Base-by-base conservation (phyloP, 2,113 vertebrate species). In the Equus przewalskii region DNA sequence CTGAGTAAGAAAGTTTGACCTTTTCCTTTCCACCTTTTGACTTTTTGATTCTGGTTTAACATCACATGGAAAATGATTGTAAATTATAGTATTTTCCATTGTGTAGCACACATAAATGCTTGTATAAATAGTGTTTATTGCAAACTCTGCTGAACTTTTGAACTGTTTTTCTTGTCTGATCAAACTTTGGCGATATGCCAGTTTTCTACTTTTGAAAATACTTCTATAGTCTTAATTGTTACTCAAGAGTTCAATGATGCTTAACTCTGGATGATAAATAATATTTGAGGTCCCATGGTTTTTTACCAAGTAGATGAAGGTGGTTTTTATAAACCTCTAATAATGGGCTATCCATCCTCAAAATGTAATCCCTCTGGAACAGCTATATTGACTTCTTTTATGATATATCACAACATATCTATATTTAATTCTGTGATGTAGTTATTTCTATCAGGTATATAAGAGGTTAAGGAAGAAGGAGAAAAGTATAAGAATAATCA, bases 21-120 rank as follows among this genome's bases (percentile, higher is more conserved):
- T 91, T 97, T 87, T 64, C 11, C 69, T 93, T 88, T 82, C 46
- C 3, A 84, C 3, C 7, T 95, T 96, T 95, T 83, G 96, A 80
- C 73, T 60, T 94, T 93, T 95, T 82, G 18, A 82, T 79, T 96
- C 69, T 89, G 62, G 18, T 73, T 97, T 97, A 95, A 51, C 44
- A 88, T 87, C 51, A 85, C 24, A 54, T 21, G 79, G 60, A 92
- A 67, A 87, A 95, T 89, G 24, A 58, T 58, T 85, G 9, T 28
- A 91, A 96, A 86, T 65, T 85, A 46, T 22, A 93, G 49, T 70
- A 82, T 88, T 95, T 97, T 67, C 51, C n/a, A 72, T 33, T 93
- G 36, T 46, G 24, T 44, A 51, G 2, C 8, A 58, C 2, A 64
- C 67, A 85, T 88, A 75, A 89, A 94, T 87, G 73, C 19, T 93